These are phyloP conservation scores for Monopis laevigella DNA, from an alignment of 2,888 invertebrate genomes.

Conservation along the genomic window DNA sequence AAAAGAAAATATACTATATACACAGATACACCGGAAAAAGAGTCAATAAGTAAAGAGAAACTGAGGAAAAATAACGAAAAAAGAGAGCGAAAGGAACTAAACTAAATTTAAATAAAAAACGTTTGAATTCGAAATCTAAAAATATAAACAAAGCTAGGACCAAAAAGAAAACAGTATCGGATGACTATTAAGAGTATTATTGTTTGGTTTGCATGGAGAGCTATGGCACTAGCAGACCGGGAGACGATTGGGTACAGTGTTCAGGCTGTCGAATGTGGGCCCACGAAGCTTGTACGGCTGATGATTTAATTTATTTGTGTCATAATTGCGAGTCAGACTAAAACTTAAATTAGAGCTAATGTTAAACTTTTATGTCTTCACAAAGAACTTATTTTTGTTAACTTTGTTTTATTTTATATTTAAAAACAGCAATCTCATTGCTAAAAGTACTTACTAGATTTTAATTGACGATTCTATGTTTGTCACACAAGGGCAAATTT, in stretches of 20 bases:
- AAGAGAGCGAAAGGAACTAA: background rate
- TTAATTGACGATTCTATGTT: background rate
- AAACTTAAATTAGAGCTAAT: background rate
- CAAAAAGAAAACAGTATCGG: conserved; percentile 9
- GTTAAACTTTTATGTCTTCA: background rate
- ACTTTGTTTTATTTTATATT: background rate
- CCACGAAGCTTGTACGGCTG: too few species aligned
- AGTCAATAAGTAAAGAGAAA: too few species aligned
- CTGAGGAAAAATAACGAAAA: too few species aligned
- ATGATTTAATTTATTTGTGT: conserved; percentile 7
- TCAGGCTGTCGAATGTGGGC: too few species aligned
- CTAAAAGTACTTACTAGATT: background rate
- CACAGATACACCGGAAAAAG: too few species aligned
- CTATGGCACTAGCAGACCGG: conserved; percentile 11
- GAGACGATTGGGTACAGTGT: too few species aligned
- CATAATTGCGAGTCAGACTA: conserved; percentile 3
- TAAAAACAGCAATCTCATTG: background rate
- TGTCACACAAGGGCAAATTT: too few species aligned
- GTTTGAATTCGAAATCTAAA: background rate
- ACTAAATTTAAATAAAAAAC: background rate
- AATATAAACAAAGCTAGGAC: conserved; percentile 6
- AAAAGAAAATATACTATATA: too few species aligned
- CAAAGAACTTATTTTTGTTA: background rate
- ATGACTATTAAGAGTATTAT: conserved; percentile 9
- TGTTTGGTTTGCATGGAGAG: conserved; percentile 9